Evolutionary conservation across 2,797 vertebrate species (phyloP).

Genomic region (Pempheris klunzingeri): DNA sequence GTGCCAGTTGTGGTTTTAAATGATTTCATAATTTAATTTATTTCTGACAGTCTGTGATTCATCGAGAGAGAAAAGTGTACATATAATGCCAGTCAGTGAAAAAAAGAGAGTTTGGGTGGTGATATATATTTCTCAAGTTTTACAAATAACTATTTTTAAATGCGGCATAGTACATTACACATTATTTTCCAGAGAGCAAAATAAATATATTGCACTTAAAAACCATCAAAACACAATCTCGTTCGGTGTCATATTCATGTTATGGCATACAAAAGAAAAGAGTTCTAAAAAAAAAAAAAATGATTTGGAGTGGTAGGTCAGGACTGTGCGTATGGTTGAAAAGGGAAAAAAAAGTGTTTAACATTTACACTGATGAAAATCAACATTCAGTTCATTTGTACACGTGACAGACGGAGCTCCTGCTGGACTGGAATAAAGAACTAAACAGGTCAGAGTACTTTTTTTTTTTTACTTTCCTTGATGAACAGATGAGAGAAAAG

Average conservation of each 20-base stretch:
- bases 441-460: neutral
- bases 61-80: constrained; percentile 19
- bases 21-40: constrained; percentile 33
- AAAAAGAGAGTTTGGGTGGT: constrained; percentile 71
- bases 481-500: constrained; percentile 22
- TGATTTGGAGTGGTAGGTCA: constrained; percentile 75
- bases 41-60: constrained; percentile 33
- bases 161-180: constrained; percentile 94
- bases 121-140: constrained; percentile 89
- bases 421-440: constrained; percentile 15
- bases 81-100: constrained; percentile 21
- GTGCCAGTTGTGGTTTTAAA: constrained; percentile 2
- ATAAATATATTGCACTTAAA: constrained; percentile 99
- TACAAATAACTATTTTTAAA: constrained; percentile 92
- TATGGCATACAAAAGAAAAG: constrained; percentile 68
- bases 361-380: constrained; percentile 41
- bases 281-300: constrained; percentile 55
- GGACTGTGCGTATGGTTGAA: constrained; percentile 75
- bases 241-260: constrained; percentile 83
- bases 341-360: constrained; percentile 19
- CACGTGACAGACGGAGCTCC: constrained; percentile 2
- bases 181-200: constrained; percentile 94
- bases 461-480: constrained; percentile 1
- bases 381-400: constrained; percentile 10
- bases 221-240: constrained; percentile 89